Conservation (phyloP, 2,113 vertebrate species). For the Lepidiolamprologus cunningtoni region DNA sequence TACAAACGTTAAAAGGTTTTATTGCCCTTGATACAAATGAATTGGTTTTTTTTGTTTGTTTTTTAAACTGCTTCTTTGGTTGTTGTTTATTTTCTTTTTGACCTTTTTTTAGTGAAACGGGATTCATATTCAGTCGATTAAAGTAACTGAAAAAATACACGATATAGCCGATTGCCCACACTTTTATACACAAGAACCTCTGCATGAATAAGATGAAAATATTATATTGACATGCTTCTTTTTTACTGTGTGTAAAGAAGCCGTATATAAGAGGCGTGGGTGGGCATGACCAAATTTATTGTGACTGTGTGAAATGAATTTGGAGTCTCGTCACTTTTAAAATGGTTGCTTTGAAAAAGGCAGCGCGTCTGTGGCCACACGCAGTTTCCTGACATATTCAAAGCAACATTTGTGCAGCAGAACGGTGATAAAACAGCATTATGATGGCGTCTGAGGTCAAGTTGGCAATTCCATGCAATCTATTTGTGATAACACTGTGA, state of each 20-base stretch:
- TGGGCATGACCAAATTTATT: not conserved
- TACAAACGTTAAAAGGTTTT: not conserved
- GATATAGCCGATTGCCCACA: not conserved
- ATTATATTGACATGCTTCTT: not conserved
- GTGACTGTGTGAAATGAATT: not conserved
- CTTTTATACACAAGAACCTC: not conserved
- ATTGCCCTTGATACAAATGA: not conserved
- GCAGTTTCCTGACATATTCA: not conserved
- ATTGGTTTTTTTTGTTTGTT: rapidly evolving
- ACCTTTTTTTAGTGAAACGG: not conserved
- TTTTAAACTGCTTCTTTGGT: not conserved
- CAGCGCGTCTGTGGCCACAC: rapidly evolving
- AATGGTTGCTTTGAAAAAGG: not conserved
- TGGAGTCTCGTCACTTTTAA: not conserved
- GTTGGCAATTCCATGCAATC: not conserved
- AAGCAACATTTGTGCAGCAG: not conserved
- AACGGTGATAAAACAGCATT: not conserved
- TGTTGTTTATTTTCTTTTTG: not conserved
- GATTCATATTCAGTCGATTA: not conserved
- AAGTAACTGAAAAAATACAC: not conserved
- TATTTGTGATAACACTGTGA: not conserved
- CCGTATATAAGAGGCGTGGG: rapidly evolving
- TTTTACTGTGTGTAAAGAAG: not conserved
- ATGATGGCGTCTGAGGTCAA: not conserved
- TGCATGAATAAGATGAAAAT: not conserved